Evolutionary conservation across 2,797 vertebrate species (phyloP).

Genomic region (Oophaga sylvatica): DNA sequence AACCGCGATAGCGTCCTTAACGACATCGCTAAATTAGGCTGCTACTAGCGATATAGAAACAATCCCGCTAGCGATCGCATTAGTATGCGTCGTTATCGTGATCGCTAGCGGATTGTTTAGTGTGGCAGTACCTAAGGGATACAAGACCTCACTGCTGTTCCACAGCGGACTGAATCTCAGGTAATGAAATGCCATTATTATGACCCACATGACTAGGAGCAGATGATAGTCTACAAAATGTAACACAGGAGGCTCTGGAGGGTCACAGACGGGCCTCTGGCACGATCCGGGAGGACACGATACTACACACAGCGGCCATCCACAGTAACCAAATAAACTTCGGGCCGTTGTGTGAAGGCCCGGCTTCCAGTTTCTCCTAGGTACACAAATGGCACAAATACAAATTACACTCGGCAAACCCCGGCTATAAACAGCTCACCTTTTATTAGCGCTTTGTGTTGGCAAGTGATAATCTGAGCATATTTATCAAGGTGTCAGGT

Average conservation of each 20-base stretch:
- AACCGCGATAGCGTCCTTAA: too few species aligned
- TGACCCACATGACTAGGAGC: constrained; percentile 33
- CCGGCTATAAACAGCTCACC: not conserved
- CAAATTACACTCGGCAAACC: not conserved
- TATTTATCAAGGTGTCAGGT: not conserved
- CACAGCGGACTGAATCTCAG: not conserved
- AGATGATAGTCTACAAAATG: constrained; percentile 41
- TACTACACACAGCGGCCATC: not conserved
- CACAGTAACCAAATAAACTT: not conserved
- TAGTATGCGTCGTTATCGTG: too few species aligned
- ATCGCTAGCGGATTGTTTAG: too few species aligned
- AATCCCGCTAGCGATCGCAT: too few species aligned
- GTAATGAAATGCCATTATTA: constrained; percentile 29
- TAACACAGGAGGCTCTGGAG: constrained; percentile 19
- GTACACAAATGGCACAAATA: not conserved
- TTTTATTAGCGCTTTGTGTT: constrained; percentile 6
- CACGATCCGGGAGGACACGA: not conserved
- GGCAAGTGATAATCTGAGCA: constrained; percentile 14
- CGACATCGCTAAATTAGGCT: too few species aligned
- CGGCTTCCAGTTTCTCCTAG: not conserved
- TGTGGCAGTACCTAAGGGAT: too few species aligned
- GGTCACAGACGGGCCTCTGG: constrained; percentile 35
- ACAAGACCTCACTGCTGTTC: not conserved
- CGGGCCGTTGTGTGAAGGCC: not conserved
- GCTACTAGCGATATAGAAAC: too few species aligned